phyloP scores from a whole-genome alignment of 1,140 invertebrate genomes.

The Drosophila funebris region DNA sequence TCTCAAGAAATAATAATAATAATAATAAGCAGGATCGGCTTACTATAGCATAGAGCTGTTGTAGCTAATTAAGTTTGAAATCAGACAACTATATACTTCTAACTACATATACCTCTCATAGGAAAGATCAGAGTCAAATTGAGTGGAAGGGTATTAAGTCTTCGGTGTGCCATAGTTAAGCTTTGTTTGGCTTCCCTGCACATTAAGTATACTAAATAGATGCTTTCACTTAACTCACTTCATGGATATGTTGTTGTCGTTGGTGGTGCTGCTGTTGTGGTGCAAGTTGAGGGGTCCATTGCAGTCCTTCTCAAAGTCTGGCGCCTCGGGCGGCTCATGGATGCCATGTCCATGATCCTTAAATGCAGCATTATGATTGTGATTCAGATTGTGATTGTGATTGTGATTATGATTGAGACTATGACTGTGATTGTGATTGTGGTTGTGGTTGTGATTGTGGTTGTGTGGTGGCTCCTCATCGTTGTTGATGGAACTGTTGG shows the following conservation, averaged over 20 bases:
- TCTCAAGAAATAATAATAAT: too few relatives aligned
- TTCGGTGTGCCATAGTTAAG: too few relatives aligned
- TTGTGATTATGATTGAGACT: conserved; percentile 14
- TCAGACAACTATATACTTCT: too few relatives aligned
- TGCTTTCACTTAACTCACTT: conserved; percentile 78
- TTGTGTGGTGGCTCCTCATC: conserved; percentile 7
- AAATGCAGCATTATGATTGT: conserved; percentile 35
- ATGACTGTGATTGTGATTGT: conserved; percentile 31
- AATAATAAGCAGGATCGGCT: too few relatives aligned
- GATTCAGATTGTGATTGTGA: conserved; percentile 19
- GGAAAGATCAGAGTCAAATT: too few relatives aligned
- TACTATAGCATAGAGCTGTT: too few relatives aligned
- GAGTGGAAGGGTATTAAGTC: too few relatives aligned
- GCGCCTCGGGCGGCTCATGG: conserved; percentile 54
- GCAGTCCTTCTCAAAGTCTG: conserved; percentile 74
- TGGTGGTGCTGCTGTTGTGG: conserved; percentile 52
- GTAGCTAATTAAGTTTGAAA: too few relatives aligned
- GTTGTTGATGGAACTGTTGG: neutral
- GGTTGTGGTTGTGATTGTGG: neutral
- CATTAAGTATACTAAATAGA: too few relatives aligned
- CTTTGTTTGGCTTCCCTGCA: too few relatives aligned
- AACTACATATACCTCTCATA: too few relatives aligned
- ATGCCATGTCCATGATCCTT: conserved; percentile 43
- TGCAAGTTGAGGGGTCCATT: conserved; percentile 75
- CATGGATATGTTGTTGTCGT: conserved; percentile 80